Evolutionary conservation across 2,797 vertebrate genomes (phyloP), one percentile per base, ranked within the genome.

Genomic region (Cossypha polioptera): DNA sequence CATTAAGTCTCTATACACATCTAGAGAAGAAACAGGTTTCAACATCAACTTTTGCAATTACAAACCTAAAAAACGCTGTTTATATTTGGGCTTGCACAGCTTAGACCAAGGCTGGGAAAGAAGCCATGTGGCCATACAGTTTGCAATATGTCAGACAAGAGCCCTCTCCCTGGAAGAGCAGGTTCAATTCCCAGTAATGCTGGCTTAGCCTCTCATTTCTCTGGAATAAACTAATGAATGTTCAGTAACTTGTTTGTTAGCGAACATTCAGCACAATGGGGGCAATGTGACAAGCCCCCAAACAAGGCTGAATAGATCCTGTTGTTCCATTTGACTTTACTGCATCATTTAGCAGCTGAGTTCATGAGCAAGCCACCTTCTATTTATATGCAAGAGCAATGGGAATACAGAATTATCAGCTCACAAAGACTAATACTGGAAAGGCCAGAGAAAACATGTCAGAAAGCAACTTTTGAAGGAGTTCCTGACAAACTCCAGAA

Each of bases 31-130:
- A 93, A 71, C 11, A 72, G 26, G 9, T 69, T 67, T 13, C 29
- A 85, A 14, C 9, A 67, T 16, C 36, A 66, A n/a, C 19, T 85
- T 87, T 31, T 45, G 26, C 19, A 74, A 61, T 31, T 51, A 43
- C 0, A 0, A 92, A n/a, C 12, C 8, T 28, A 31, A 88, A 82
- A 65, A n/a, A 6, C 0, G 1, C 7, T 75, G 29, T 76, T 94
- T 78, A 25, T 29, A 42, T 67, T 69, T 76, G 22, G 4, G 1
- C 47, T 91, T 69, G 16, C 45, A 45, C 42, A 67, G 43, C 51
- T 78, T 55, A 78, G 33, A 78, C 20, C 36, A 69, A 88, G 11
- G 11, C 58, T 88, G 54, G 63, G 47, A 71, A 76, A 93, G 20
- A 57, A 67, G 19, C 4, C 1, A 48, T 16, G 47, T 73, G 59